Evolutionary conservation across 2,797 vertebrate genomes (phyloP), one percentile per base, ranked within the genome.

Genomic region (Graptemys geographica): DNA sequence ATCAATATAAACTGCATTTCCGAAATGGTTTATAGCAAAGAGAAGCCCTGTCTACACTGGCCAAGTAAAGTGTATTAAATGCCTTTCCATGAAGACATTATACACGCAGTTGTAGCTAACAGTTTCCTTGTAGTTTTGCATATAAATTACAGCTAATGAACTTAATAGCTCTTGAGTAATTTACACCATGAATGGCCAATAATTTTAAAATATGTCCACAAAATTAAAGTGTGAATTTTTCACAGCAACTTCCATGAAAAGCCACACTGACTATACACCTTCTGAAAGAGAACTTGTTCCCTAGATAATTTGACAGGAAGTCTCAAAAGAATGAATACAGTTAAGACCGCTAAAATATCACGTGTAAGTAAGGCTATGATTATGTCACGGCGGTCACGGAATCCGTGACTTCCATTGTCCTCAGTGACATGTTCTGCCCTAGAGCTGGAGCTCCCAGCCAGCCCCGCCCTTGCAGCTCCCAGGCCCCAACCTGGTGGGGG

Each of bases 71-170:
- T 3, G n/a, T 23, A 91, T 47, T 69, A 83, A 87, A 76, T 83
- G 84, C 62, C 85, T 76, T 37, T 49, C 79, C 47, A 23, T 86
- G 28, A 90, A 95, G 92, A 85, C 33, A 65, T 59, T 81, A 81
- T 37, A 83, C 91, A 23, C 51, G 5, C 87, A 89, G 88, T 87
- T 90, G 91, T 94, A 72, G 59, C 57, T 90, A 92, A 92, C 56
- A 83, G 62, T 87, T 92, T 88, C 53, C 25, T 78, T 65, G 62
- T n/a, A 19, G 16, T 65, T 65, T n/a, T n/a, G 31, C 62, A 65
- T 18, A 65, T 19, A 8, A 23, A 37, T 72, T 72, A 72, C 19
- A 72, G 65, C 5, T 41, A n/a, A 37, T 72, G 19, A 23, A 72
- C 65, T 62, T 72, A 72, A 41, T 23, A 41, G 3, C 23, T 72